Conservation (phyloP, 2,888 invertebrate genomes). For the Xanthorhoe spadicearia region DNA sequence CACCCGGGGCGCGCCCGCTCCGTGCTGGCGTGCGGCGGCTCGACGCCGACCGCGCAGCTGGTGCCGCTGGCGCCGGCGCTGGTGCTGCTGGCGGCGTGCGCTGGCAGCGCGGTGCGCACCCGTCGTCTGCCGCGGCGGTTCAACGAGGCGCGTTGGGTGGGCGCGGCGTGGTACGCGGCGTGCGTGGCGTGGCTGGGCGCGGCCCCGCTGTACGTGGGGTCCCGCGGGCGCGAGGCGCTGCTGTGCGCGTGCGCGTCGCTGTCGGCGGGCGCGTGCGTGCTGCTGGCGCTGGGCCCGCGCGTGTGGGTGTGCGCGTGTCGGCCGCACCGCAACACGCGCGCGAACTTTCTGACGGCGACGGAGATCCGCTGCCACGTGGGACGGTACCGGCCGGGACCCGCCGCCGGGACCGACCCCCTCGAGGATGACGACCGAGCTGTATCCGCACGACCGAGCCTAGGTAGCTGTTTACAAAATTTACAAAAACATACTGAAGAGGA, state of each 20-base stretch:
- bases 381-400: slow-evolving; percentile 50
- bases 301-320: slow-evolving; percentile 88
- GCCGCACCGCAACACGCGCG: slow-evolving; percentile 91
- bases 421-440: slow-evolving; percentile 1
- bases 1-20: not conserved
- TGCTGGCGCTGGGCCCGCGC: slow-evolving; percentile 90
- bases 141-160: slow-evolving; percentile 90
- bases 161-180: slow-evolving; percentile 92
- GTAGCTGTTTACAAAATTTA: too few species aligned
- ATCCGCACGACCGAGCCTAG: not conserved
- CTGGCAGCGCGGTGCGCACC: slow-evolving; percentile 89
- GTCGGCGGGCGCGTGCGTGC: slow-evolving; percentile 85
- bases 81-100: not conserved
- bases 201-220: not conserved
- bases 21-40: not conserved
- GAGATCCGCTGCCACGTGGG: slow-evolving; percentile 89
- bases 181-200: slow-evolving; percentile 88
- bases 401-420: not conserved
- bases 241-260: slow-evolving; percentile 87
- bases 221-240: not conserved
- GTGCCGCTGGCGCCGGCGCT: not conserved
- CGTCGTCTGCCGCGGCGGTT: slow-evolving; percentile 93
- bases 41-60: not conserved
- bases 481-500: too few species aligned
- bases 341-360: slow-evolving; percentile 89